Percentiles rank a stretch among this genome's conserved stretches.
Conservation (phyloP, 2,888 invertebrate species). For the Orthosia cruda region DNA sequence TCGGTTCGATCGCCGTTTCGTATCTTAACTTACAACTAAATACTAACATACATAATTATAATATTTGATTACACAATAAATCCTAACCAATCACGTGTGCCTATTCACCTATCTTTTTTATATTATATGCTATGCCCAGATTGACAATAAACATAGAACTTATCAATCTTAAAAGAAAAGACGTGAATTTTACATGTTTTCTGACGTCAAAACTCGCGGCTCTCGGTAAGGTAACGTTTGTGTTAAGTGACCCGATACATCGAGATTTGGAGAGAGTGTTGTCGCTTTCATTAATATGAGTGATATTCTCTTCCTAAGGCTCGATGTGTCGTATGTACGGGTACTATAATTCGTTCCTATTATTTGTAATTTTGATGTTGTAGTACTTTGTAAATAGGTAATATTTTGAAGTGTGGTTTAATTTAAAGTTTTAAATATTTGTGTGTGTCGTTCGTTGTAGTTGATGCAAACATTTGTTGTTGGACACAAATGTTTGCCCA, state of each 20-base stretch:
- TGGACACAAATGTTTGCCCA: constrained; percentile 46
- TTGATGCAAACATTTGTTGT: constrained; percentile 36
- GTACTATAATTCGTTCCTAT: neutral
- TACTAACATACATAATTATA: constrained; percentile 48
- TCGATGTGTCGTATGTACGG: neutral
- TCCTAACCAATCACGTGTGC: constrained; percentile 37
- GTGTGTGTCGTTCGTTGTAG: neutral
- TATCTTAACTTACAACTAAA: constrained; percentile 40
- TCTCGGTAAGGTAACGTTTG: constrained; percentile 18
- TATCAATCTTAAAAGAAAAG: constrained; percentile 23
- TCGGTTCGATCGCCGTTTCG: constrained; percentile 52
- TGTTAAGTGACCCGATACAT: neutral
- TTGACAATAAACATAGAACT: constrained; percentile 63
- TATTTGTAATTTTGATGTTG: constrained; percentile 13
- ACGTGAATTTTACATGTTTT: constrained; percentile 8
- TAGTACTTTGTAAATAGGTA: constrained; percentile 14
- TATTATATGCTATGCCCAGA: constrained; percentile 84
- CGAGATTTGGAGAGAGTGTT: constrained; percentile 8
- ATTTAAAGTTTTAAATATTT: constrained; percentile 1
- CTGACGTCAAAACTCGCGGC: constrained; percentile 31
- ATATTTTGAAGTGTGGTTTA: constrained; percentile 22
- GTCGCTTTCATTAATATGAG: neutral
- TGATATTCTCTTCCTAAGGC: constrained; percentile 11
- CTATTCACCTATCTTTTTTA: constrained; percentile 45
- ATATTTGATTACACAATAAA: constrained; percentile 42